These are phyloP conservation scores for Pollenia angustigena DNA, from an alignment of 2,888 invertebrate genomes.

Conservation along the genomic window DNA sequence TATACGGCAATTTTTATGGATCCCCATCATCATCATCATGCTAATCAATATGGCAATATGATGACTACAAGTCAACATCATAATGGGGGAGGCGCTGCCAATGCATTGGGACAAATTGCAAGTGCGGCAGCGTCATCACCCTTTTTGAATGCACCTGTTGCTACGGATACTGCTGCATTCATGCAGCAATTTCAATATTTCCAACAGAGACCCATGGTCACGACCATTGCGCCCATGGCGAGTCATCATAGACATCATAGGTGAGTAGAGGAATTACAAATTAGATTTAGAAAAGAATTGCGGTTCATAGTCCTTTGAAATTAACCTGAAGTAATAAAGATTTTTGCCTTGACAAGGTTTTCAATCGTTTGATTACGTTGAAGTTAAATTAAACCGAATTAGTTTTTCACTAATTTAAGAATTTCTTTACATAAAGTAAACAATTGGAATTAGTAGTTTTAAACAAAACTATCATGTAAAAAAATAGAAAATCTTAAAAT, in stretches of 20 bases:
- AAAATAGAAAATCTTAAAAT: no score
- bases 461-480: no score
- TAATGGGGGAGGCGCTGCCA: constrained; percentile 75
- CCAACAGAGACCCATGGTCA: constrained; percentile 77
- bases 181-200: constrained; percentile 79
- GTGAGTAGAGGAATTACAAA: constrained; percentile 59
- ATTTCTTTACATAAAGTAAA: not conserved
- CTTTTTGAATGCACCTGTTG: constrained; percentile 75
- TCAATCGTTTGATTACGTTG: no score
- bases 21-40: constrained; percentile 61
- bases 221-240: constrained; percentile 66
- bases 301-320: no score
- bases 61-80: constrained; percentile 66
- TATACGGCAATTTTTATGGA: constrained; percentile 83
- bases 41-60: constrained; percentile 64
- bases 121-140: constrained; percentile 78
- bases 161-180: constrained; percentile 73
- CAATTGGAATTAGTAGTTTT: not conserved
- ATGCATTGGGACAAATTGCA: constrained; percentile 78
- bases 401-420: not conserved
- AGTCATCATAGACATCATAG: constrained; percentile 73
- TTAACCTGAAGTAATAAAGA: no score
- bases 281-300: no score
- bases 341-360: no score
- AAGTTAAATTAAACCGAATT: no score